Evolutionary conservation across 2,113 vertebrate species (phyloP), one percentile per base, ranked within the genome.

Genomic region (Microtus oregoni): DNA sequence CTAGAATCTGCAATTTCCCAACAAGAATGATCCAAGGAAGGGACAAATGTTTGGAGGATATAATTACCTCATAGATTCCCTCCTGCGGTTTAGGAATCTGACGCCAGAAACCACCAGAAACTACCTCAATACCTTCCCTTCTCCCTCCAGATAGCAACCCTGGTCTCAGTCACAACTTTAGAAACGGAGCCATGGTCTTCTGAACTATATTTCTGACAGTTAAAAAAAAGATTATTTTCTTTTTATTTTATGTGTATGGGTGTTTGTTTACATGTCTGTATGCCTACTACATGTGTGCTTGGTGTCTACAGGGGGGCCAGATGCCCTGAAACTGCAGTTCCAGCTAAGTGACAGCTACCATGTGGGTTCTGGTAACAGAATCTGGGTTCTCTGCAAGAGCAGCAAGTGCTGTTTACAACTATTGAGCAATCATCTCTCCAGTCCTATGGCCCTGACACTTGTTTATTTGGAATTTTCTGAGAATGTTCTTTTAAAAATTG

Each of bases 401-500:
- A 83, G n/a, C n/a, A 24, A 61, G n/a, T 14, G 13, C 55, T 41
- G 22, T 63, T 38, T 38, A 83, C 81, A n/a, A 20, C 22, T n/a
- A 26, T 0, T n/a, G 52, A 20, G 11, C 35, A 28, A 65, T 65
- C 78, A 52, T 12, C 52, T 81, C 20, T 38, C 81, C 38, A 61
- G 55, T 77, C 52, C 52, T 44, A 11, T 38, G 3, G 38, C 70
- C 15, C 30, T n/a, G 47, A 67, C 28, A 44, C 32, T 94, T 61
- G 26, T 78, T 52, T 52, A 52, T 52, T 89, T 88, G 20, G 1
- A 38, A 63, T 89, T 93, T 90, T 96, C 52, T 26, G 35, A 89
- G 72, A 73, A 10, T n/a, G 2, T 38, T 77, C 14, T 63, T 79
- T 67, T 78, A 65, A 95, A 93, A 87, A 78, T 44, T 28, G 30